Base-by-base conservation (phyloP, 2,888 invertebrate genomes). In the Andricus curvator region DNA sequence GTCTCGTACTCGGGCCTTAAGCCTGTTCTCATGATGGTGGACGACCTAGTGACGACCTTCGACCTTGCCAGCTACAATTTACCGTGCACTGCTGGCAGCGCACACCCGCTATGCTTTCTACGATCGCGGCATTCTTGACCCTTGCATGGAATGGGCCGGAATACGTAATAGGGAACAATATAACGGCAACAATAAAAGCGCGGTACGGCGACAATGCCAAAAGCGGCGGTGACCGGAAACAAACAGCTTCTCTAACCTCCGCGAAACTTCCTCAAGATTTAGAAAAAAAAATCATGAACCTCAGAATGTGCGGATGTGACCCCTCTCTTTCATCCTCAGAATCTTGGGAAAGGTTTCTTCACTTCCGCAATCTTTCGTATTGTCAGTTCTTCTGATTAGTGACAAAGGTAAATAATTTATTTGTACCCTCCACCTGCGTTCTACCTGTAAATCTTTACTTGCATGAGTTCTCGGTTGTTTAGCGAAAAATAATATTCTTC, bases 11-110 rank as follows among this genome's bases (percentile, higher is more conserved):
- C 83, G 81, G 86, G 86, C 78, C 83, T 85, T 84, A 86, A 89
- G 86, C 86, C 85, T 83, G 87, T 88, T 91, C 91, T 90, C 91
- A 91, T 89, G 90, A 88, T 84, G 88, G 86, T 82, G 85, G 87
- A 89, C 89, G 90, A 88, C 88, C 90, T 90, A 90, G 89, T 86
- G 85, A 87, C 88, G 91, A 92, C 91, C 92, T 91, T 86, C 88
- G 92, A 92, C 92, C 92, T 87, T 84, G 84, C 84, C 82, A 87
- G 88, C 89, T 86, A 90, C 91, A 91, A 91, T 88, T 91, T 91
- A 91, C 90, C 86, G 84, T 85, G 82, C 77, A 51, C 33, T 78
- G 67, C 78, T 64, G 82, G 81, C 81, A 83, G 84, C 82, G 81
- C 84, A 85, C 87, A 87, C 87, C 87, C 88, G 87, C 88, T 86